Percentiles rank a stretch among this genome's conserved stretches.
Conservation (phyloP, 1,140 invertebrate species). For the Halictus rubicundus region DNA sequence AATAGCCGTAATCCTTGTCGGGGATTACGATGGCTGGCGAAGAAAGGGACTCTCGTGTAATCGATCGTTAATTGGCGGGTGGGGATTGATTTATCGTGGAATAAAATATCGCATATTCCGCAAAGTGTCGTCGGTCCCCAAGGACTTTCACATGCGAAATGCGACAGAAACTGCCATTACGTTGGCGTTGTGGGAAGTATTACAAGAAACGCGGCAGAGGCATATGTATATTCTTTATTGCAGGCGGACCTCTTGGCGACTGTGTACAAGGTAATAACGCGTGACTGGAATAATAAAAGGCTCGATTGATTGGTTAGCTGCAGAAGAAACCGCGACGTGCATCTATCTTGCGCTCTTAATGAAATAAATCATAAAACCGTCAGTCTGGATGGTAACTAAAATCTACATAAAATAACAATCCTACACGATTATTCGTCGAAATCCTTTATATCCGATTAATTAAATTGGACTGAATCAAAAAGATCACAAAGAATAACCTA, state of each 20-base stretch:
- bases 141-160: background rate
- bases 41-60: too few relatives aligned
- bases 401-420: too few relatives aligned
- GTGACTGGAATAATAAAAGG: slow-evolving; percentile 31
- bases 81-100: too few relatives aligned
- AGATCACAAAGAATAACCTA: too few relatives aligned
- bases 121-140: background rate
- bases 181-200: background rate
- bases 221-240: slow-evolving; percentile 36
- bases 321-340: background rate
- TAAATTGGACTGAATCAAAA: too few relatives aligned
- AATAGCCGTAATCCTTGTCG: too few relatives aligned
- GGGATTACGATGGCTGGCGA: too few relatives aligned
- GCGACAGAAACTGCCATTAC: background rate
- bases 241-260: slow-evolving; percentile 19
- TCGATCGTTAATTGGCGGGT: background rate
- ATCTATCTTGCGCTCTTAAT: background rate
- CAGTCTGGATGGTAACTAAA: too few relatives aligned
- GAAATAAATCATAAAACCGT: background rate
- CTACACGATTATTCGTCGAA: too few relatives aligned
- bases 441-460: too few relatives aligned
- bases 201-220: background rate
- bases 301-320: background rate
- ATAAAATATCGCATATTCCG: background rate
- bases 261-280: slow-evolving; percentile 29